Conservation (phyloP, 2,113 vertebrate species). For the Atractosteus spatula region DNA sequence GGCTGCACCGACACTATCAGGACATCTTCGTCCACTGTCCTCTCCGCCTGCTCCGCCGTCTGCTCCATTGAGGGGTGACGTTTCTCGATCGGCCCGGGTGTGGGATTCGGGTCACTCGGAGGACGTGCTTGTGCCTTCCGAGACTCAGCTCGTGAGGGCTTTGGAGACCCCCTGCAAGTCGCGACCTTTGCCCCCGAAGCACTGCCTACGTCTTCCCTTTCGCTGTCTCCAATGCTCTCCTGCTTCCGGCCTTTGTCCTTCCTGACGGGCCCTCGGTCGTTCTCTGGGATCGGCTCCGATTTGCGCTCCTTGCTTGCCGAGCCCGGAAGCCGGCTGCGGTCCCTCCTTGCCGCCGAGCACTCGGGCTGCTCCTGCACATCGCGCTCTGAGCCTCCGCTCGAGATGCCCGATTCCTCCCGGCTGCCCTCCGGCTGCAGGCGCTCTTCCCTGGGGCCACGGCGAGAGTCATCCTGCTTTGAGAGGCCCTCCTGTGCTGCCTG, state of each 20-base stretch:
- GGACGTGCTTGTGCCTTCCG: neutral
- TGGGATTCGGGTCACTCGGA: neutral
- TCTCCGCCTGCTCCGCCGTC: neutral
- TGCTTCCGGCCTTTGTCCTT: conserved; percentile 6
- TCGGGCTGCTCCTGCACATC: conserved; percentile 4
- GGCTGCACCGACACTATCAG: conserved; percentile 53
- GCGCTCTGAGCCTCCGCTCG: neutral
- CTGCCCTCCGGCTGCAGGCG: neutral
- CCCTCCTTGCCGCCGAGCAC: neutral
- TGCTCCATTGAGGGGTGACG: neutral
- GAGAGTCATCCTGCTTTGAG: conserved; percentile 33
- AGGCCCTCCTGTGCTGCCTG: conserved; percentile 13
- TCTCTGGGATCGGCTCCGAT: conserved; percentile 17
- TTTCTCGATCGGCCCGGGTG: no score
- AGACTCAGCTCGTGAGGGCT: neutral
- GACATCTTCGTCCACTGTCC: conserved; percentile 35
- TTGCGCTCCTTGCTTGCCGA: conserved; percentile 11
- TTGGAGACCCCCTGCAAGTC: neutral
- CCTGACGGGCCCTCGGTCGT: neutral
- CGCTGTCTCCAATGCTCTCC: conserved; percentile 17
- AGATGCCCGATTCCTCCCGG: neutral
- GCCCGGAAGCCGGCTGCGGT: neutral
- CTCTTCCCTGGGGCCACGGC: neutral
- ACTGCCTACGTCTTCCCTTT: neutral
- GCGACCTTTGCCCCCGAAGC: neutral